Evolutionary conservation across 2,888 invertebrate genomes (phyloP), one percentile per base, ranked within the genome.

Genomic region (Neoaliturus tenellus): DNA sequence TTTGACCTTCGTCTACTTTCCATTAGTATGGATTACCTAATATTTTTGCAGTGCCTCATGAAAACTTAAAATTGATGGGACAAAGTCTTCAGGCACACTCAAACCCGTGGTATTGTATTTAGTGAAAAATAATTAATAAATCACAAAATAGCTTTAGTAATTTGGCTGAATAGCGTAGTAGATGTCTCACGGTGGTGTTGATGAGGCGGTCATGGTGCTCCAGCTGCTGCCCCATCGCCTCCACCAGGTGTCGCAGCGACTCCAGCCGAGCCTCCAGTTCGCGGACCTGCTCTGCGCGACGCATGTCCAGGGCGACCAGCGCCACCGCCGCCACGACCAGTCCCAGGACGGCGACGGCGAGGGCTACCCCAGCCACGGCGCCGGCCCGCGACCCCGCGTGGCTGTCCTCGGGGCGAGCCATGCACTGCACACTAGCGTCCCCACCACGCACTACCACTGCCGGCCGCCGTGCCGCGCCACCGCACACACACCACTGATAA

Each of bases 171-270:
- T n/a, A n/a, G n/a, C n/a, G n/a, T n/a, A n/a, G n/a, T n/a, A n/a
- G n/a, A n/a, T n/a, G 44, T 48, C 75, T 75, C 75, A 75, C 75
- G 14, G 75, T 44, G 48, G 48, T 28, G 48, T 75, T 75, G 75
- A 75, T 69, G 6, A 35, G 20, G 1, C 23, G 20, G 10, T 69
- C 75, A 25, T 75, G 75, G n/a, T 48, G 75, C n/a, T 75, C 78
- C 55, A 78, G 78, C 33, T 78, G 78, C 20, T 35, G 44, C 2
- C 31, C 48, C 51, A 78, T 55, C 5, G 31, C 51, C 31, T 78
- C 55, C 20, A 78, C 55, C 78, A 51, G 31, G 10, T 20, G 55
- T 14, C 78, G 28, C 14, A 78, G 55, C n/a, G 78, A 4, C 25
- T 78, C 78, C 55, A 78, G 20, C 33, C 20, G 48, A 17, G 17